Percentiles rank a stretch among this genome's conserved stretches.
phyloP scores from a whole-genome alignment of 1,140 invertebrate genomes.

The Drosophila watanabei region DNA sequence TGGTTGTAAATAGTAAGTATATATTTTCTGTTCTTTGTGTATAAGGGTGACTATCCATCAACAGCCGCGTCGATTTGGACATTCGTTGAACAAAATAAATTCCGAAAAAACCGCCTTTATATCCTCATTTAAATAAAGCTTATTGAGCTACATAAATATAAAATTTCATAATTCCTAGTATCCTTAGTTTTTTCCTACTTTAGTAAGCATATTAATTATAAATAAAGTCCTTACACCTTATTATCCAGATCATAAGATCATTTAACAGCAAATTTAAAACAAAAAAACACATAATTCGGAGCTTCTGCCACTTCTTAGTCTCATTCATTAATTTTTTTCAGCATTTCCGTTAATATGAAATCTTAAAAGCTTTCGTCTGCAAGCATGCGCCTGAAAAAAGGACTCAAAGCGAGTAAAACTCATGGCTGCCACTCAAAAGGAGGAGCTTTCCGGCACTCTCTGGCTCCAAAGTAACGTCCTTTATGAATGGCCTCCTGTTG shows the following conservation, averaged over 20 bases:
- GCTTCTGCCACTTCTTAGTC: neutral
- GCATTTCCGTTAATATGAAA: neutral
- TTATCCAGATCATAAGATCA: constrained; percentile 7
- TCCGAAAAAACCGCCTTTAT: neutral
- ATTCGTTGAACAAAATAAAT: neutral
- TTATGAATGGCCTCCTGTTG: constrained; percentile 83
- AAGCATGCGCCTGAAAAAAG: constrained; percentile 50
- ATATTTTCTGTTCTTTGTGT: too few species aligned
- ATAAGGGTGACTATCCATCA: too few species aligned
- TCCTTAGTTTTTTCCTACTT: neutral
- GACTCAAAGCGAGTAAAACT: constrained; percentile 35
- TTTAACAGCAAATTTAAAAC: constrained; percentile 6
- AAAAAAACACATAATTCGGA: neutral
- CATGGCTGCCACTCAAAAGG: neutral
- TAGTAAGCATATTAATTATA: too few species aligned
- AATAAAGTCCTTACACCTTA: neutral
- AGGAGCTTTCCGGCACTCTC: constrained; percentile 18
- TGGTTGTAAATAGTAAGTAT: too few species aligned
- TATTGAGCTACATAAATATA: neutral
- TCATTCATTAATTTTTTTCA: neutral
- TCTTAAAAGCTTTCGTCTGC: constrained; percentile 42
- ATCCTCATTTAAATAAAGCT: too few species aligned
- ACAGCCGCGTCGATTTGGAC: neutral
- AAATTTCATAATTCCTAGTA: neutral
- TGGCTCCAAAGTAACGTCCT: constrained; percentile 35